phyloP scores from a whole-genome alignment of 1,140 invertebrate genomes.

The Drosophila pandora region DNA sequence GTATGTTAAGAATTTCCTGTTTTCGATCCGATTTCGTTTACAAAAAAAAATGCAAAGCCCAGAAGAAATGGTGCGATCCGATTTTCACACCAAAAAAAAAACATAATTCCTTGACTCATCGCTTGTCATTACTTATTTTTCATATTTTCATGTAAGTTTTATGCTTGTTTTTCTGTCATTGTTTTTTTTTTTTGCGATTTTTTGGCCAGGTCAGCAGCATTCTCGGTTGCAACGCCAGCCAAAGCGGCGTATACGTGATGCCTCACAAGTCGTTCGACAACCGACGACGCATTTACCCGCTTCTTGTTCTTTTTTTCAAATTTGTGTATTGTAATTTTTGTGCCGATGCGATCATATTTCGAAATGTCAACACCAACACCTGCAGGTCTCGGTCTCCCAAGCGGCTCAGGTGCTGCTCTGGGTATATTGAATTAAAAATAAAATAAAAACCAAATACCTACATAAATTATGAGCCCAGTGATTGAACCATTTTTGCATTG shows the following conservation, averaged over 20 bases:
- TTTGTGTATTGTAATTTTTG: conserved; percentile 54
- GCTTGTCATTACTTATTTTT: conserved; percentile 14
- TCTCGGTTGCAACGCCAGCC: conserved; percentile 44
- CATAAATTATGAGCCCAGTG: conserved; percentile 8
- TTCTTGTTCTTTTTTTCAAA: conserved; percentile 40
- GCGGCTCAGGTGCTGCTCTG: conserved; percentile 70
- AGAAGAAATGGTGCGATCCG: conserved; percentile 46
- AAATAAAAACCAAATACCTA: conserved; percentile 2
- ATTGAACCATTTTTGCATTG: conserved; percentile 48
- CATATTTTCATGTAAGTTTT: not conserved
- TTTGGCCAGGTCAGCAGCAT: conserved; percentile 46
- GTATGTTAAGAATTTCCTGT: conserved; percentile 76
- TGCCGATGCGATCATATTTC: conserved; percentile 75
- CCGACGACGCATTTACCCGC: conserved; percentile 53
- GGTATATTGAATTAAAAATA: not conserved
- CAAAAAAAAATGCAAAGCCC: conserved; percentile 40
- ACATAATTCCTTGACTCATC: conserved; percentile 63
- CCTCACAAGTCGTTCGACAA: conserved; percentile 17
- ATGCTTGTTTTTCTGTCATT: conserved; percentile 11
- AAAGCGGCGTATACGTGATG: conserved; percentile 70
- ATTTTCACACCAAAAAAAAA: conserved; percentile 69
- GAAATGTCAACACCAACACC: conserved; percentile 71
- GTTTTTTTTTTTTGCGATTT: conserved; percentile 16
- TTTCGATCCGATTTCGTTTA: conserved; percentile 64
- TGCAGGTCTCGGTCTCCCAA: conserved; percentile 57